phyloP scores from a whole-genome alignment of 2,113 vertebrate species.

The Thunnus thynnus region DNA sequence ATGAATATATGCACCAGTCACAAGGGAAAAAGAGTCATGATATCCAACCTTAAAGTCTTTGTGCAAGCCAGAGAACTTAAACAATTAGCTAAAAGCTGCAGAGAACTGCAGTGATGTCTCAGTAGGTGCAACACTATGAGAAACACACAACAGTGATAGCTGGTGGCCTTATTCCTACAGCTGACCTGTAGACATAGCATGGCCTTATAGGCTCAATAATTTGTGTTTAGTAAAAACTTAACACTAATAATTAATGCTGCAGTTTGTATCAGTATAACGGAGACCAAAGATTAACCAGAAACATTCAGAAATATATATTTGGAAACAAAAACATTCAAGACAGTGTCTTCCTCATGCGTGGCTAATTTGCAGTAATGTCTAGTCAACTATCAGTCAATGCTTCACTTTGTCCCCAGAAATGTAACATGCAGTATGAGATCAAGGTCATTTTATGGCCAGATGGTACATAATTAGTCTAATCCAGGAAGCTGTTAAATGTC shows the following conservation, averaged over 20 bases:
- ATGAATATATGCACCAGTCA: no score
- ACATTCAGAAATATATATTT: not conserved
- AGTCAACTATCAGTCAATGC: not conserved
- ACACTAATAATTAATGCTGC: not conserved
- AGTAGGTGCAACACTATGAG: no score
- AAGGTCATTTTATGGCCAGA: not conserved
- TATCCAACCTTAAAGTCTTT: no score
- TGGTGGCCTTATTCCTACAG: not conserved
- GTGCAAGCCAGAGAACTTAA: no score
- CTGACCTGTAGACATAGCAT: not conserved
- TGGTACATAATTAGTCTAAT: no score
- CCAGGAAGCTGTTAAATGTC: not conserved
- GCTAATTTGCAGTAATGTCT: not conserved
- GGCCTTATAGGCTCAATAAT: not conserved
- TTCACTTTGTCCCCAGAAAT: no score
- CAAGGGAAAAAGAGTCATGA: no score
- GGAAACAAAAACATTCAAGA: no score
- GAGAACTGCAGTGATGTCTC: no score
- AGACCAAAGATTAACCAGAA: not conserved
- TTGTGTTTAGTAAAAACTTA: not conserved
- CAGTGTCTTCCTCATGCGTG: not conserved
- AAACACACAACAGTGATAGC: not conserved
- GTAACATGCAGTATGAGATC: no score
- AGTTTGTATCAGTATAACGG: no score
- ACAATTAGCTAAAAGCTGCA: no score